Evolutionary conservation across 2,113 vertebrate genomes (phyloP).

Genomic region (Pundamilia nyererei): DNA sequence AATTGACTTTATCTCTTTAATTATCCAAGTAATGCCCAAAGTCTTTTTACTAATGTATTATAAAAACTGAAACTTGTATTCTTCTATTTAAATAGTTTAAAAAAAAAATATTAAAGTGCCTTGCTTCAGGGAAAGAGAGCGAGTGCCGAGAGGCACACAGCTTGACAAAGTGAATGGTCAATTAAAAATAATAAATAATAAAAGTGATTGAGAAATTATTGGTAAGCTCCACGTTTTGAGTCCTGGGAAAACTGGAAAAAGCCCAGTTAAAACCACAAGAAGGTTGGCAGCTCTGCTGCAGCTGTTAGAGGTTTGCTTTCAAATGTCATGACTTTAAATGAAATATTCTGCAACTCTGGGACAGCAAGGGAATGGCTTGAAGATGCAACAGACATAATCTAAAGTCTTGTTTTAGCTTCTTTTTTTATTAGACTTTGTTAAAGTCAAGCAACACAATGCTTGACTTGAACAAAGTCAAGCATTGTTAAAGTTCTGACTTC

Average conservation of each 20-base stretch:
- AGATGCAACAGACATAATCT: background rate
- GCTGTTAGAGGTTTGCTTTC: background rate
- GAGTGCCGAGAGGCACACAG: rapidly evolving
- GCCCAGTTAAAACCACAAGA: background rate
- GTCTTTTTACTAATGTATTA: background rate
- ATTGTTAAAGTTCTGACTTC: background rate
- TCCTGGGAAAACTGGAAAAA: background rate
- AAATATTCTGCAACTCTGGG: background rate
- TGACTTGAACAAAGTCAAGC: too few species aligned
- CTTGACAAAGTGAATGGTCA: background rate
- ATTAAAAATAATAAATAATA: background rate
- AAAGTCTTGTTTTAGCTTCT: background rate
- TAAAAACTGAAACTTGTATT: background rate
- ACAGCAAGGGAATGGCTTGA: background rate
- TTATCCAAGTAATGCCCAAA: background rate
- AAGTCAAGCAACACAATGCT: background rate
- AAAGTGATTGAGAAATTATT: background rate
- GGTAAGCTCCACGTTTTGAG: rapidly evolving
- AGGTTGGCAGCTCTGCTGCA: background rate
- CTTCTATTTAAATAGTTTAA: background rate
- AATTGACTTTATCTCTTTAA: background rate
- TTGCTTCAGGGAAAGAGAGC: background rate
- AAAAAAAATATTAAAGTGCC: rapidly evolving
- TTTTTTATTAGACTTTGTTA: background rate
- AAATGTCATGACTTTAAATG: background rate